Evolutionary conservation across 1,140 invertebrate species (phyloP).

Genomic region (Atta cephalotes): DNA sequence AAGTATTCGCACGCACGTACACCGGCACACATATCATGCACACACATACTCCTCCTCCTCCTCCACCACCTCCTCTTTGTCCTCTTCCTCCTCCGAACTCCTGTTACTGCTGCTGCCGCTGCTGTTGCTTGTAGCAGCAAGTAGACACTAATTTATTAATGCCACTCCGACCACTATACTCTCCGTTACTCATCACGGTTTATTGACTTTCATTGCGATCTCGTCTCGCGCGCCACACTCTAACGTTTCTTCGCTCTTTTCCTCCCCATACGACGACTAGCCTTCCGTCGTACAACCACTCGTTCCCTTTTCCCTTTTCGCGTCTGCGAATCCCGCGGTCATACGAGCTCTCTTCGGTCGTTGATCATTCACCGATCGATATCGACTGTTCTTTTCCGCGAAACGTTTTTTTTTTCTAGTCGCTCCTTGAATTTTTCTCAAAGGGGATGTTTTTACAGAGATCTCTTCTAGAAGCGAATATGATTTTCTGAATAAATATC

Average conservation of each 20-base stretch:
- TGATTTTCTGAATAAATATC: neutral
- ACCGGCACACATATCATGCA: constrained; percentile 26
- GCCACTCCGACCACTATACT: constrained; percentile 79
- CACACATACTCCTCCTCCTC: constrained; percentile 10
- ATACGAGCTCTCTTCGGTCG: neutral
- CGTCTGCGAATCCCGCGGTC: neutral
- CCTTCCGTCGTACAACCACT: constrained; percentile 37
- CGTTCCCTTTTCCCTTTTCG: constrained; percentile 27
- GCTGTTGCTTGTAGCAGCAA: constrained; percentile 75
- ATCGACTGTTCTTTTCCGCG: neutral
- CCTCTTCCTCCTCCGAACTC: constrained; percentile 44
- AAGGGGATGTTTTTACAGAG: neutral
- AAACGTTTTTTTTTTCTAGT: constrained; percentile 17
- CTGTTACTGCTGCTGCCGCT: constrained; percentile 56
- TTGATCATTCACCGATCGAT: constrained; percentile 44
- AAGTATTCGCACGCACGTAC: constrained; percentile 52
- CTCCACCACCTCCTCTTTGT: constrained; percentile 41
- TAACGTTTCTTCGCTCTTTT: constrained; percentile 67
- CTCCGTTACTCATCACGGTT: constrained; percentile 82
- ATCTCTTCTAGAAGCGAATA: neutral
- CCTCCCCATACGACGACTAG: constrained; percentile 42
- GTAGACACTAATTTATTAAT: constrained; percentile 85
- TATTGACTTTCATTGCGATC: constrained; percentile 84
- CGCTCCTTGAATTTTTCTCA: constrained; percentile 6
- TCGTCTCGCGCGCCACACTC: constrained; percentile 66